Base-by-base conservation (phyloP, 2,113 vertebrate genomes). In the Peromyscus polionotus region DNA sequence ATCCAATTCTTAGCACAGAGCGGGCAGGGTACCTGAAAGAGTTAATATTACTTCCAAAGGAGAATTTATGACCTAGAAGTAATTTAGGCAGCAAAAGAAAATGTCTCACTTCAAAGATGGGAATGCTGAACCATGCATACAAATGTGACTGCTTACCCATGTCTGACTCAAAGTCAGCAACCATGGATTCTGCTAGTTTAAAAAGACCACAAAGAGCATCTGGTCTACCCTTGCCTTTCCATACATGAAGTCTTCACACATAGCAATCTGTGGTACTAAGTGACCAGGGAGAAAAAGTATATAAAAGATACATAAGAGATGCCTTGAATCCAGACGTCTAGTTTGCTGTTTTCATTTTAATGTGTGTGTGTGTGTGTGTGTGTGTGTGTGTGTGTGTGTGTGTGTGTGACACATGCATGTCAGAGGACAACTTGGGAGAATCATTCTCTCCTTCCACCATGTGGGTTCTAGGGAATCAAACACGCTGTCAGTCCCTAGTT, bases 51-150 rank as follows among this genome's bases (percentile, higher is more conserved):
- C 81, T 95, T 95, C 85, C 76, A 95, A 97, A 93, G 63, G 96
- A 95, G 85, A 97, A 96, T 94, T 95, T 96, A 96, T 96, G 95
- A 97, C 88, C 81, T 95, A 97, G 85, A 98, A 96, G 51, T 97
- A 96, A 97, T 98, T 97, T 94, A 97, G 88, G 85, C 80, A 97
- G 54, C 36, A 80, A 91, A 94, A 92, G 28, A 97, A 97, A 97
- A 95, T 94, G 85, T 95, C 75, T 97, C 65, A 96, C 93, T 97
- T 97, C 95, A 97, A 96, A 95, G 92, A 97, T 88, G 88, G 54
- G 70, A 92, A 92, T 88, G 76, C 75, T 85, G 93, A 95, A 11
- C 72, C 90, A 73, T 95, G 96, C 92, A 97, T 97, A 85, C 92
- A 96, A 92, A 97, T 95, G 95, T 84, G 85, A 95, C 70, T 96